Conservation (phyloP, 2,113 vertebrate species). For the Melanocharis versteri region DNA sequence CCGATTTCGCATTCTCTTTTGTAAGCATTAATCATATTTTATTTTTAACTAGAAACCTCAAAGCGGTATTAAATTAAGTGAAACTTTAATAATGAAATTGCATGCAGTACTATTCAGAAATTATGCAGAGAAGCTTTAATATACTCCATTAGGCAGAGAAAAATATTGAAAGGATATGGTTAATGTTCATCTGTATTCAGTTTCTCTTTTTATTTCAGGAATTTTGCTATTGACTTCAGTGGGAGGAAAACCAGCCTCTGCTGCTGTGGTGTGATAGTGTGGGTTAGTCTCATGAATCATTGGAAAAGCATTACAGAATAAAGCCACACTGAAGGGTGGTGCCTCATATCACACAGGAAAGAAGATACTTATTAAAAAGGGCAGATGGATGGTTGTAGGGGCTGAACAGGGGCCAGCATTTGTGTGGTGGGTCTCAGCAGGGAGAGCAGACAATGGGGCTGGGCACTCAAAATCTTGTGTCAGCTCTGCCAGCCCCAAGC, state of each 20-base stretch:
- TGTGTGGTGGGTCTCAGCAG: background rate
- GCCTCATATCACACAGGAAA: background rate
- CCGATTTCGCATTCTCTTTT: conserved; percentile 24
- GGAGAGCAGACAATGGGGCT: background rate
- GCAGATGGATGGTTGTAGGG: background rate
- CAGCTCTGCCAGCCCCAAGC: rapidly evolving
- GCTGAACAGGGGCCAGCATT: background rate
- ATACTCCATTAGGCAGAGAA: conserved; percentile 58
- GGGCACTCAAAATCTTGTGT: background rate
- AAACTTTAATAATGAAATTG: conserved; percentile 59
- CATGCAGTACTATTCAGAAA: conserved; percentile 37
- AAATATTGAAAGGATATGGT: conserved; percentile 49
- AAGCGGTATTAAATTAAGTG: conserved; percentile 63
- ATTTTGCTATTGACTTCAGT: background rate
- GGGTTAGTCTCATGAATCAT: background rate
- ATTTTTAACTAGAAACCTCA: conserved; percentile 61
- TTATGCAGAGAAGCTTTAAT: conserved; percentile 47
- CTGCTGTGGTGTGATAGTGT: background rate
- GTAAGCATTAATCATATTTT: conserved; percentile 61
- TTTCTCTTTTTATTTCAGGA: background rate
- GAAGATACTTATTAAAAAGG: background rate
- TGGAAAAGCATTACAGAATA: background rate
- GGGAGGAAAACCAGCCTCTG: background rate
- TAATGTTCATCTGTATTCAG: conserved; percentile 16
- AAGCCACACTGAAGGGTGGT: background rate